Percentiles rank a stretch among this genome's conserved stretches.
These are phyloP conservation scores for Andrena bicolor DNA, from an alignment of 2,888 invertebrate genomes.

Conservation along the genomic window DNA sequence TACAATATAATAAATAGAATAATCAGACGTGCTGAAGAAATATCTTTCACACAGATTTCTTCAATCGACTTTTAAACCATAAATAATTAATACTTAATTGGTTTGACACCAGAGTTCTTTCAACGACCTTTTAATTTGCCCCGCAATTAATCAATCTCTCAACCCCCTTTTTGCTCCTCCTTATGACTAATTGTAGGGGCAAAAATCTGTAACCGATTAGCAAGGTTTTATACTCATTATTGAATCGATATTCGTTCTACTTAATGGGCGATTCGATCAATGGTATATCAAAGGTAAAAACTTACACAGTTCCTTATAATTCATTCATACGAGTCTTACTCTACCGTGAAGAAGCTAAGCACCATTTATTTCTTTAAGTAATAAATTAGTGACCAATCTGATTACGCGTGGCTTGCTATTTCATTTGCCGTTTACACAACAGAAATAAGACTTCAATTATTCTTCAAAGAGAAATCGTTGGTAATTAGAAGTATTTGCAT, in stretches of 20 bases:
- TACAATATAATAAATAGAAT: too few species aligned
- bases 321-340: neutral
- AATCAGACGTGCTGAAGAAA: neutral
- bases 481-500: neutral
- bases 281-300: neutral
- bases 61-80: neutral
- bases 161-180: neutral
- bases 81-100: neutral
- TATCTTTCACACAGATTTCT: neutral
- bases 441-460: neutral
- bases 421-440: neutral
- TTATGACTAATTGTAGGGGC: neutral
- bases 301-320: neutral
- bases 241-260: slow-evolving; percentile 1
- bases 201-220: neutral
- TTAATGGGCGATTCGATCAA: neutral
- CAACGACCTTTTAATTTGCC: neutral
- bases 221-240: neutral
- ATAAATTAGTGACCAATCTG: neutral
- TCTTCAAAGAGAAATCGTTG: slow-evolving; percentile 10
- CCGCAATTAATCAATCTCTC: too few species aligned
- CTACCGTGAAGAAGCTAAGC: neutral
- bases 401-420: neutral
- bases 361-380: neutral
- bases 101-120: neutral